Evolutionary conservation across 1,140 invertebrate genomes (phyloP).

Genomic region (Orius laevigatus): DNA sequence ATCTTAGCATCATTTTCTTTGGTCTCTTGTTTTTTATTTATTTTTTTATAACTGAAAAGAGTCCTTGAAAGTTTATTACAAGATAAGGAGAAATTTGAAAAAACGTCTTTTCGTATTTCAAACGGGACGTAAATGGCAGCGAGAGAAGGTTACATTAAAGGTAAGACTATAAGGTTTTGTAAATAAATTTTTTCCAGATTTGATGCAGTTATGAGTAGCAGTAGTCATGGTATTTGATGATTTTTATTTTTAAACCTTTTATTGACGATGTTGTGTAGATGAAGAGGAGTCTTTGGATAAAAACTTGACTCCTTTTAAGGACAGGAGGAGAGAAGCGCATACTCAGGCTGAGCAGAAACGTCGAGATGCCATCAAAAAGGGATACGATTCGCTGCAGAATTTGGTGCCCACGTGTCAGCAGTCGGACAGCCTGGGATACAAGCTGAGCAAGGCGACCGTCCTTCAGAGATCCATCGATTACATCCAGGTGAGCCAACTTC

Average conservation of each 20-base stretch:
- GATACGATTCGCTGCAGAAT: constrained; percentile 79
- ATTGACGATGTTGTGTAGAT: constrained; percentile 22
- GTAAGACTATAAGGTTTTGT: constrained; percentile 9
- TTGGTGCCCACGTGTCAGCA: constrained; percentile 85
- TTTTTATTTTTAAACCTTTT: not conserved
- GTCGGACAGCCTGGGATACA: constrained; percentile 72
- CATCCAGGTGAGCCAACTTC: constrained; percentile 38
- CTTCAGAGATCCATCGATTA: constrained; percentile 85
- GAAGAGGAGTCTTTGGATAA: constrained; percentile 38
- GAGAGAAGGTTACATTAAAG: constrained; percentile 5
- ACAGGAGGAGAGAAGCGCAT: constrained; percentile 82
- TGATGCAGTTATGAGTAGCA: constrained; percentile 17
- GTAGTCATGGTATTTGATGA: constrained; percentile 21
- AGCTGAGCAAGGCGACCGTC: constrained; percentile 90
- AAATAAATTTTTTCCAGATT: not conserved
- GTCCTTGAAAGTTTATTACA: too few relatives aligned
- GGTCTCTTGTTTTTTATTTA: too few relatives aligned
- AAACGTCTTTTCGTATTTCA: too few relatives aligned
- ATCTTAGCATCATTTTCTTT: too few relatives aligned
- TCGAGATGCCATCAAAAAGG: constrained; percentile 91
- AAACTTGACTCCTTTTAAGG: constrained; percentile 70
- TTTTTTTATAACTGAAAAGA: too few relatives aligned
- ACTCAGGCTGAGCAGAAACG: constrained; percentile 95
- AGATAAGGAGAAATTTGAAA: too few relatives aligned
- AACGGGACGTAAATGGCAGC: too few relatives aligned